Evolutionary conservation across 2,888 invertebrate genomes (phyloP), one percentile per base, ranked within the genome.

Genomic region (Drosophila merina): DNA sequence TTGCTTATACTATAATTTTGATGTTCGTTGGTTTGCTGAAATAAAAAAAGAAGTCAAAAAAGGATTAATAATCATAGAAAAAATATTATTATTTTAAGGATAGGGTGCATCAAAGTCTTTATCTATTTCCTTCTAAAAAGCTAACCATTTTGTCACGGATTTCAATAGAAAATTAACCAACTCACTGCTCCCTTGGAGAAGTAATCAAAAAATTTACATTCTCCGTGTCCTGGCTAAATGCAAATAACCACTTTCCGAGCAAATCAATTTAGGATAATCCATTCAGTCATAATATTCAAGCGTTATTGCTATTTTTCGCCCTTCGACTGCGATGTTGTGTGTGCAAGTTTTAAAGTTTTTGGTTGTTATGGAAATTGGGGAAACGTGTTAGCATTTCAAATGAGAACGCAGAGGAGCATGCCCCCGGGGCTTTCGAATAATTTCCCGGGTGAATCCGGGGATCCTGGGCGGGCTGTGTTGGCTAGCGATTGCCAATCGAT

Each of bases 351-450:
- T 69, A 69, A 70, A 70, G 60, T 70, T 70, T 70, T 52, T 50
- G 60, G 50, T 51, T 59, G 54, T 55, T 47, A 59, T 69, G 60
- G 70, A 59, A 59, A 70, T 59, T 56, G 70, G 55, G 55, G 25
- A 70, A 69, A 56, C 70, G 70, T 69, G 70, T 70, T 69, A 70
- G 70, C 69, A 70, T 70, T 70, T 69, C 70, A 70, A 70, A 70
- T 69, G 69, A 70, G 69, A 54, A 20, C 55, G 44, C 10, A 45
- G 31, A 25, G 3, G 8, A 33, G 31, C 45, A 47, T n/a, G 30
- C 14, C 51, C 57, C 25, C 14, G 36, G 56, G 55, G 12, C 44
- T 60, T 68, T 51, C 44, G 42, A 69, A 70, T 70, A 50, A 69
- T 70, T 70, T 69, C 7, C 25, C 30, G 14, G 20, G 9, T 42